Percentiles rank a stretch among this genome's conserved stretches.
Evolutionary conservation across 2,888 invertebrate genomes (phyloP).

Genomic region (Xestoiulus laeticollis): DNA sequence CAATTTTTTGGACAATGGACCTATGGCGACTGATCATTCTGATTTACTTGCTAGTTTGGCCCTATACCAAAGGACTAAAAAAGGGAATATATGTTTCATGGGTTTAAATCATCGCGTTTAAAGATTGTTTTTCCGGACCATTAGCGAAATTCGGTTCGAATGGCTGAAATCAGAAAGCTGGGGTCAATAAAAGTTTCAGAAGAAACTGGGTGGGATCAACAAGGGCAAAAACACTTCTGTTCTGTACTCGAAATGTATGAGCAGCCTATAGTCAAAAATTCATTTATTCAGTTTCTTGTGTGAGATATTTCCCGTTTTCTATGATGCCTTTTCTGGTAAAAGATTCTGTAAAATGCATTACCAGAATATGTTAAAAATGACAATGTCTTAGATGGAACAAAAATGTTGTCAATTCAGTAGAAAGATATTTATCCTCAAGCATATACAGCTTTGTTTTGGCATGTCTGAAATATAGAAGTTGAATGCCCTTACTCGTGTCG

Average conservation of each 20-base stretch:
- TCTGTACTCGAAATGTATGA: background rate
- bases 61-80: background rate
- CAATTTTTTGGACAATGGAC: background rate
- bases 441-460: too few relatives aligned
- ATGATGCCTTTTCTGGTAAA: background rate
- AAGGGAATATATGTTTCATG: background rate
- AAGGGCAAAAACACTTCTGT: background rate
- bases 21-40: background rate
- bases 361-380: too few relatives aligned
- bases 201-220: conserved; percentile 16
- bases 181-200: conserved; percentile 15
- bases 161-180: background rate
- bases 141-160: conserved; percentile 21
- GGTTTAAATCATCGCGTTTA: conserved; percentile 24
- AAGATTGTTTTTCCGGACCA: background rate
- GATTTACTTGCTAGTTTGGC: background rate
- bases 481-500: too few relatives aligned
- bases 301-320: background rate
- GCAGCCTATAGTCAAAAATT: background rate
- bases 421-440: too few relatives aligned
- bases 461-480: too few relatives aligned
- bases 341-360: too few relatives aligned
- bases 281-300: background rate
- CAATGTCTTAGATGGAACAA: too few relatives aligned
- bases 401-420: too few relatives aligned